These are phyloP conservation scores for Rotaria magnacalcarata DNA, from an alignment of 2,888 invertebrate species.

Conservation along the genomic window DNA sequence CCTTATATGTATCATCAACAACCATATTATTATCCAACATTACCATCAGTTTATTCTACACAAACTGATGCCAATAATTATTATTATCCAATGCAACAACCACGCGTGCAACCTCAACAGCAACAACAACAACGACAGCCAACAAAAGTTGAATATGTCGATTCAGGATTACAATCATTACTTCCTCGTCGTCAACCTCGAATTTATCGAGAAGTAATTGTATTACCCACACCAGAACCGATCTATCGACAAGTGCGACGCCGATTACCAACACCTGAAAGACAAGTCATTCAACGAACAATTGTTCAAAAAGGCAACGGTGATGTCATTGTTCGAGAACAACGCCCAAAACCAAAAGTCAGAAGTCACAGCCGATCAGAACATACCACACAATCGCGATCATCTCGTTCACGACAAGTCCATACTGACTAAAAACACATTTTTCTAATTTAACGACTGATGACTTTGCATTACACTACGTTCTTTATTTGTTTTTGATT, in stretches of 20 bases:
- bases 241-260: not conserved
- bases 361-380: not conserved
- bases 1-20: not conserved
- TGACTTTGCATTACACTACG: not conserved
- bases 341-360: not conserved
- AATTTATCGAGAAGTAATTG: not conserved
- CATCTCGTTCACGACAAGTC: not conserved
- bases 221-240: not conserved
- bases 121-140: not conserved
- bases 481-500: not conserved
- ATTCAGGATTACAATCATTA: not conserved
- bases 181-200: slow-evolving; percentile 20
- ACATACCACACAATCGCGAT: not conserved
- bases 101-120: not conserved
- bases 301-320: not conserved
- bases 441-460: not conserved
- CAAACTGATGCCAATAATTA: not conserved
- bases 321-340: not conserved
- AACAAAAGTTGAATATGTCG: not conserved
- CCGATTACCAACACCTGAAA: not conserved
- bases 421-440: not conserved
- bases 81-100: not conserved
- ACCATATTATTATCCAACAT: not conserved
- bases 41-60: not conserved
- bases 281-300: not conserved